Base-by-base conservation (phyloP, 1,140 invertebrate species). In the Phthorimaea operculella region DNA sequence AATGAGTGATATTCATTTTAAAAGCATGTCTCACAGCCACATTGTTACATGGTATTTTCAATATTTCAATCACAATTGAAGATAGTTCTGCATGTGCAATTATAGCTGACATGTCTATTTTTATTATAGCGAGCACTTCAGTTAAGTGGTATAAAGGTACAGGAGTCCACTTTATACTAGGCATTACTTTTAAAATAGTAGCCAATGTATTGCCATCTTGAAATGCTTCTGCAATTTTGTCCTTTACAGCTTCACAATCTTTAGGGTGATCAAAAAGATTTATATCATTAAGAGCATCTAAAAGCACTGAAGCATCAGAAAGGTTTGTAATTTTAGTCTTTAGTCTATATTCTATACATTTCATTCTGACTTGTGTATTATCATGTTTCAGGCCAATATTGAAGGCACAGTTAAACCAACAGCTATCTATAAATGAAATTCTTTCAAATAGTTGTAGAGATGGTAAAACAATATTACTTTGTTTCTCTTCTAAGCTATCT, bases 401-500 rank as follows among this genome's bases (percentile, higher is more conserved):
- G 52, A 74, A 82, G 8, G 74, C 72, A 59, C 74, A 74, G 33
- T 70, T 72, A 6, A 82, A 47, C 81, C 81, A 84, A 61, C 66
- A 72, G 33, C 63, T 42, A 0, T 64, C 67, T 39, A 82, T 52
- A 36, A 62, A 39, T 36, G 67, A 63, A 5, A 79, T 28, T 28
- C 15, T 61, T 15, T 71, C 68, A 68, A 82, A 76, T 14, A 84
- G 21, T 52, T 69, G 66, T 48, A 84, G 59, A 9, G 81, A 84
- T 45, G 81, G 81, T 11, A 81, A 45, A 1, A 82, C 79, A 63
- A 84, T 82, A 62, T 82, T 82, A 57, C 71, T 76, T 53, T 84
- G 81, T 39, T 79, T 79, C 49, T 84, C 81, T 62, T 82, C 78
- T 50, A 84, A 68, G 51, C 75, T 83, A 14, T 84, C 81, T 36